phyloP scores from a whole-genome alignment of 2,888 invertebrate species.

The Panzeria rudis region DNA sequence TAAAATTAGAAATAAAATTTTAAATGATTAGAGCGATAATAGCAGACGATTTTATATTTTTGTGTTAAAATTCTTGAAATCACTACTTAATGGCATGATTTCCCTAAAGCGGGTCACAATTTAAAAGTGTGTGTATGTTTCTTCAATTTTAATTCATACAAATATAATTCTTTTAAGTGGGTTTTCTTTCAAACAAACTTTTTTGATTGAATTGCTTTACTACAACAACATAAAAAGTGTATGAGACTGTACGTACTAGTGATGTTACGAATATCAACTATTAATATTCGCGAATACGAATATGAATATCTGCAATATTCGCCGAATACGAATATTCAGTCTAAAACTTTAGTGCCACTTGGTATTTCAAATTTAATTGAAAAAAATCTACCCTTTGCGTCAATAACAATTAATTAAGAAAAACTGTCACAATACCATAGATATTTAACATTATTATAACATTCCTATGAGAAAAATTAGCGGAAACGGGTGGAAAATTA shows the following conservation, averaged over 20 bases:
- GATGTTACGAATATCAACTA: too few relatives aligned
- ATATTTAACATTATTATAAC: too few relatives aligned
- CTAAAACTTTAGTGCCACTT: too few relatives aligned
- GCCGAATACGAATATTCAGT: too few relatives aligned
- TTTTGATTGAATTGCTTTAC: neutral
- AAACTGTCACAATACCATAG: too few relatives aligned
- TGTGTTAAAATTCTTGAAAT: slow-evolving; percentile 39
- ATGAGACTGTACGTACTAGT: neutral
- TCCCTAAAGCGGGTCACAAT: slow-evolving; percentile 11
- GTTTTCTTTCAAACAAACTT: neutral
- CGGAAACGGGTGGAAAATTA: too few relatives aligned
- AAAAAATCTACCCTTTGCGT: too few relatives aligned
- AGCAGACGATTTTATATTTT: neutral
- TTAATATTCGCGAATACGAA: too few relatives aligned
- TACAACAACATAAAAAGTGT: neutral
- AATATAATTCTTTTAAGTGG: neutral
- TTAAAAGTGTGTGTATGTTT: neutral
- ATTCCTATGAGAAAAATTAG: too few relatives aligned
- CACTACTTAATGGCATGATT: slow-evolving; percentile 45
- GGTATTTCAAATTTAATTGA: too few relatives aligned
- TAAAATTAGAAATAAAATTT: slow-evolving; percentile 26
- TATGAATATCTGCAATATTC: too few relatives aligned
- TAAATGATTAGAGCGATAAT: slow-evolving; percentile 17
- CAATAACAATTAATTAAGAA: too few relatives aligned
- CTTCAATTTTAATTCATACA: neutral